A percentile compares a stretch with the other conserved stretches of the same genome.
Conservation (phyloP, 2,888 invertebrate genomes). For the Diarsia brunnea region DNA sequence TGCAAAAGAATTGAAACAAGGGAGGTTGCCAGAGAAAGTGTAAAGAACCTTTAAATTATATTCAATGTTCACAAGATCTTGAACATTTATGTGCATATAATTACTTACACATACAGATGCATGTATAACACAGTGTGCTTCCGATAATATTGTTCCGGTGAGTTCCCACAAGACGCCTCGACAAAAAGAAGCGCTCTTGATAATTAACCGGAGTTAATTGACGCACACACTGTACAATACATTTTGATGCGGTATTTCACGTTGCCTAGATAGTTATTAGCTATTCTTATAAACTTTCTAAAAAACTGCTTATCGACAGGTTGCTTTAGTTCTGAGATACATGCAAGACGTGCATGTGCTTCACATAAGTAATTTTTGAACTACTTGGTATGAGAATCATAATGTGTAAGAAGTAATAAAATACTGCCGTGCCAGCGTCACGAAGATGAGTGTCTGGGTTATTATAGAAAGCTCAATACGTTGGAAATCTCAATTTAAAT, state of each 20-base stretch:
- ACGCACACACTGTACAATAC: constrained; percentile 59
- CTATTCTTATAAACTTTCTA: constrained; percentile 52
- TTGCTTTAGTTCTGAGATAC: constrained; percentile 2
- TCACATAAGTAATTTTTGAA: constrained; percentile 1
- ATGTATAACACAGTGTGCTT: constrained; percentile 64
- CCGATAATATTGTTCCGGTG: constrained; percentile 86
- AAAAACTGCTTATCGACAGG: constrained; percentile 34
- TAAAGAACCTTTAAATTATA: constrained; percentile 62
- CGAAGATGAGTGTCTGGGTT: not conserved
- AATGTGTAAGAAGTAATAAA: not conserved
- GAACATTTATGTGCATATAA: constrained; percentile 49
- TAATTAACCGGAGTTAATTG: constrained; percentile 77
- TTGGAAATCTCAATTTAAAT: too few species aligned
- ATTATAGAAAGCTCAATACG: not conserved
- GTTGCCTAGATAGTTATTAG: constrained; percentile 57
- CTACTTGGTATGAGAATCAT: not conserved
- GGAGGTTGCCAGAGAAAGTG: constrained; percentile 49
- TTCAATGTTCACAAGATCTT: constrained; percentile 45
- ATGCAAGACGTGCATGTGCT: not conserved
- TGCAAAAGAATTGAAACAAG: not conserved
- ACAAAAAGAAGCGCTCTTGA: constrained; percentile 82
- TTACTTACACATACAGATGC: constrained; percentile 47
- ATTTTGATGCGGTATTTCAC: constrained; percentile 65
- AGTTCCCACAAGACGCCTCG: constrained; percentile 81
- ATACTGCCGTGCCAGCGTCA: not conserved